Conservation (phyloP, 2,888 invertebrate species). For the Invenusta paracnida region DNA sequence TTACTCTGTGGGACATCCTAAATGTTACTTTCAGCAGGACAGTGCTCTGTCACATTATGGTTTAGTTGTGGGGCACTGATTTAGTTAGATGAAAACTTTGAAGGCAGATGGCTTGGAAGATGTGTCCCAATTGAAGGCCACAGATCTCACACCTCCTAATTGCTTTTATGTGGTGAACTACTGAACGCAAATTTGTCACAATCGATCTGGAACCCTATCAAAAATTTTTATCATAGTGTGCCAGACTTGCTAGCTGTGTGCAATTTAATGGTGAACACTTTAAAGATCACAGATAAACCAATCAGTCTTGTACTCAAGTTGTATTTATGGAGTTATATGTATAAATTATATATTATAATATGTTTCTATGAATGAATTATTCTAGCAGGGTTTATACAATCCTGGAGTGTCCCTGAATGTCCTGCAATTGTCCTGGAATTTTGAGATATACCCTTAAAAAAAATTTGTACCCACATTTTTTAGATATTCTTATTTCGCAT, state of each 20-base stretch:
- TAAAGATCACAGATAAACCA: background rate
- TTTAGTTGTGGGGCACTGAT: background rate
- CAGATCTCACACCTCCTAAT: background rate
- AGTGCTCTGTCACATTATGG: background rate
- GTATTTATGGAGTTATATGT: background rate
- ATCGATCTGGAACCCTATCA: background rate
- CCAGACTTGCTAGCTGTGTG: background rate
- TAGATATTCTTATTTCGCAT: background rate
- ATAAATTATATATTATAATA: background rate
- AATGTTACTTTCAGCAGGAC: background rate
- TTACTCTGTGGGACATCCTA: background rate
- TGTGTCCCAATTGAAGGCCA: background rate
- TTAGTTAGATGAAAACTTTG: background rate
- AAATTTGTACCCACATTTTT: background rate
- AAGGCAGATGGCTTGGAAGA: background rate
- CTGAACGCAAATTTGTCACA: background rate
- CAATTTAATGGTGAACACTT: background rate
- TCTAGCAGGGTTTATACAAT: too few species aligned
- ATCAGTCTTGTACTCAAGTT: background rate
- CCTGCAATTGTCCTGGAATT: too few species aligned
- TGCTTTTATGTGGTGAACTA: background rate
- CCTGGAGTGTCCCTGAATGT: too few species aligned
- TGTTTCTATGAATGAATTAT: background rate
- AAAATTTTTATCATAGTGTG: background rate
- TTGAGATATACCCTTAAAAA: too few species aligned